Base-by-base conservation (phyloP, 2,888 invertebrate species). In the Athalia rosae region DNA sequence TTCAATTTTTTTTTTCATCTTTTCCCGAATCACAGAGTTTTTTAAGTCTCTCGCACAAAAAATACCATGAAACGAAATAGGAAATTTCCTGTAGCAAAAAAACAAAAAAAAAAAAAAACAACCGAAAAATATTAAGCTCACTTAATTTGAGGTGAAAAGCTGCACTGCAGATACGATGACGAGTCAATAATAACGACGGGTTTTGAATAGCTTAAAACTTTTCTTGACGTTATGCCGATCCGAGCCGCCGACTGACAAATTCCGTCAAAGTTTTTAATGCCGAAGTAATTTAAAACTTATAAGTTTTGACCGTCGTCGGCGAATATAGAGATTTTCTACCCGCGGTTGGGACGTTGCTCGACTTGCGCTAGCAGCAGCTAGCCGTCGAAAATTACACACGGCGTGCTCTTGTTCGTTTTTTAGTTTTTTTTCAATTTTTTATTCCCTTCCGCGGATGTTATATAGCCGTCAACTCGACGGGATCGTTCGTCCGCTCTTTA, bases 261-360 rank as follows among this genome's bases (percentile, higher is more conserved):
- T 84, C 87, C 85, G 87, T 87, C 86, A 87, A 87, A 87, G 85
- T 87, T 28, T 87, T 87, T 87, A 87, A 87, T 87, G 83, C 87
- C 85, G 80, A 86, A 87, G 87, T 87, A 73, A 87, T 78, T 79
- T 74, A 3, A 8, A 28, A 74, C 47, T 59, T 47, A 8, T 58
- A 58, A 71, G 58, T 56, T 71, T 71, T 56, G 45, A 56, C 61
- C 61, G 48, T 43, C 61, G 28, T 28, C 28, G 1, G 28, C 28
- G 28, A 28, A 28, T 28, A 28, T 28, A 28, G 28, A 28, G 28
- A 28, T 28, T 28, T 28, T 28, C 28, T 28, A 28, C 28, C 28
- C 0, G 28, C 28, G 28, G 28, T 28, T 28, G 28, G 28, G 2
- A 28, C 28, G 28, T 28, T 28, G 28, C 28, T 58, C 58, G 4